These are phyloP conservation scores for Tachysurus vachellii DNA, from an alignment of 2,113 vertebrate species.

Conservation along the genomic window DNA sequence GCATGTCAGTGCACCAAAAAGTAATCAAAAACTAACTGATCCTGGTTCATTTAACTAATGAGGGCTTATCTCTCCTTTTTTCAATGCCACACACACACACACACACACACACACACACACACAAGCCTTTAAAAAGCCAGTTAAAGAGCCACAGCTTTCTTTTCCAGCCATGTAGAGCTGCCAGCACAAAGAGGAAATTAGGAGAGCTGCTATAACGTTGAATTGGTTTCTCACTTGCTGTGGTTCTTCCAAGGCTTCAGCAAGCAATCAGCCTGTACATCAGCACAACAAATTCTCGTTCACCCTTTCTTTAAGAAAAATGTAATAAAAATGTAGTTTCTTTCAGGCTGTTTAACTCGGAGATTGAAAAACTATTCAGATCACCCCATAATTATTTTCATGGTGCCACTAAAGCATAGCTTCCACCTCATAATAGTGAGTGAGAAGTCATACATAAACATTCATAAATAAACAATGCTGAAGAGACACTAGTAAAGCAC, in stretches of 20 bases:
- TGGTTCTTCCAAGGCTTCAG: slow-evolving; percentile 46
- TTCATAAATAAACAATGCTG: neutral
- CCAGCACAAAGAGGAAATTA: slow-evolving; percentile 52
- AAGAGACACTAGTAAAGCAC: neutral
- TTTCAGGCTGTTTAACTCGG: slow-evolving; percentile 34
- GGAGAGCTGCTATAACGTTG: slow-evolving; percentile 55
- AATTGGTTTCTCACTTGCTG: slow-evolving; percentile 36
- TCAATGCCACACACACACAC: neutral
- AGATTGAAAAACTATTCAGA: neutral
- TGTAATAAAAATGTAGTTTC: slow-evolving; percentile 1
- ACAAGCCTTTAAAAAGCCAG: slow-evolving; percentile 45
- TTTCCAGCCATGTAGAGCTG: slow-evolving; percentile 46
- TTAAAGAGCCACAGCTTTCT: slow-evolving; percentile 28
- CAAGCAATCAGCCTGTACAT: slow-evolving; percentile 45
- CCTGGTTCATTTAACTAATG: slow-evolving; percentile 54
- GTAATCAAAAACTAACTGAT: slow-evolving; percentile 49
- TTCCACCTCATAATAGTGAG: neutral
- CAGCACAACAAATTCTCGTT: slow-evolving; percentile 28
- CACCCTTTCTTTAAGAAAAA: neutral
- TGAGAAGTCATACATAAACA: slow-evolving; percentile 1
- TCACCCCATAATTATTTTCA: neutral
- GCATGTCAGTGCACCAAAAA: slow-evolving; percentile 31
- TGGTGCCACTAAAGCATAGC: neutral
- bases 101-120: neutral
- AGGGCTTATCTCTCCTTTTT: neutral